Evolutionary conservation across 2,113 vertebrate genomes (phyloP), one percentile per base, ranked within the genome.

Genomic region (Alaudala cheleensis): DNA sequence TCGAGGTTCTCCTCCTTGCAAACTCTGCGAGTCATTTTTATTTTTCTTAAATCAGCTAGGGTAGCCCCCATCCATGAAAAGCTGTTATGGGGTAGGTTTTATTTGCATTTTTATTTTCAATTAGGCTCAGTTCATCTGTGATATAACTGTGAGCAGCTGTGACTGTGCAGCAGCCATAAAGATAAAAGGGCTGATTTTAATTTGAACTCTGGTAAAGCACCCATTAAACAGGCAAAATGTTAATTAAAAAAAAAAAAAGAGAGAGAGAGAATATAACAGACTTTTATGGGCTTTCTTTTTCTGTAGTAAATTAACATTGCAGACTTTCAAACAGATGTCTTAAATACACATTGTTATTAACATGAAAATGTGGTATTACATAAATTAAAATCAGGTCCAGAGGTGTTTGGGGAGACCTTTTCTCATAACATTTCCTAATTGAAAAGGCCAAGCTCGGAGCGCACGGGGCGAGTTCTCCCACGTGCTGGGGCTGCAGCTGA

Each of bases 61-160:
- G 91, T 78, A 91, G 58, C 72, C 76, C 76, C 88, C 53, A 23
- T 91, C 95, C 95, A 62, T 65, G 85, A 77, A 95, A 97, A 97
- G 95, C 94, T 96, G 95, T 95, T 97, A 95, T 89, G 91, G 96
- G 92, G 80, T 94, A 92, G 92, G 86, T 98, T 98, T 98, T 98
- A 98, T 98, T 98, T 98, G 96, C 96, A 97, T 96, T 98, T 98
- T 98, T 98, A 97, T 98, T 98, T 98, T 98, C 97, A 98, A 98
- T 98, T 98, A 98, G 96, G 94, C 84, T 92, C 88, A 97, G 97
- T 98, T 98, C 97, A 97, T 98, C 97, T 98, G 97, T 77, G 81
- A 97, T 97, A 98, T 98, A 98, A 98, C 97, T 96, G 95, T 94
- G 97, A 98, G 96, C 98, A 98, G 97, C 98, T 98, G 97, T 95